Evolutionary conservation across 2,797 vertebrate genomes (phyloP).

Genomic region (Hozukius guyotensis): DNA sequence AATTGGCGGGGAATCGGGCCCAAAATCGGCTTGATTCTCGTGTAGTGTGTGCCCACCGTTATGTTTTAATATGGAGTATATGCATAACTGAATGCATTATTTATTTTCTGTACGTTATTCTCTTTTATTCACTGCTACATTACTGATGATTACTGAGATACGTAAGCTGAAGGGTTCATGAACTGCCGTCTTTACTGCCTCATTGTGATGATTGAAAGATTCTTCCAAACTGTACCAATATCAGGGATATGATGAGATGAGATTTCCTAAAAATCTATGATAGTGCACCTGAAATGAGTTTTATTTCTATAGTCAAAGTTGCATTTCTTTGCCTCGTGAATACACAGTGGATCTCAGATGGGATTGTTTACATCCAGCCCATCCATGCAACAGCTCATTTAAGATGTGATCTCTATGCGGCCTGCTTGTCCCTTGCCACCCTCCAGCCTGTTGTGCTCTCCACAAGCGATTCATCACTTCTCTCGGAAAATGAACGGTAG

Average conservation of each 20-base stretch:
- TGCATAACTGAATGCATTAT: background rate
- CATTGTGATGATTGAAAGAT: background rate
- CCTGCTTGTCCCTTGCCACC: background rate
- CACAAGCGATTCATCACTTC: background rate
- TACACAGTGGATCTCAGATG: background rate
- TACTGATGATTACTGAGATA: background rate
- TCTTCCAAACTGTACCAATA: background rate
- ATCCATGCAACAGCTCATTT: background rate
- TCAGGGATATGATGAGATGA: background rate
- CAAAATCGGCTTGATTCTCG: too few relatives aligned
- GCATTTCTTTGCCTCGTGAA: background rate
- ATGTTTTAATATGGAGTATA: background rate
- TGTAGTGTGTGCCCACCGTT: too few relatives aligned
- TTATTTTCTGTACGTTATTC: too few relatives aligned
- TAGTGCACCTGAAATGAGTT: too few relatives aligned
- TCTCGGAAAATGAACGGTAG: background rate
- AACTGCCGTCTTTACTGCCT: background rate
- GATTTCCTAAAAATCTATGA: too few relatives aligned
- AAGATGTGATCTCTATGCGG: background rate
- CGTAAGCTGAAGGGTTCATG: slow-evolving; percentile 6
- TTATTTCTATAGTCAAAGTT: background rate
- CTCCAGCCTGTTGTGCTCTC: background rate
- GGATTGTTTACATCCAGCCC: slow-evolving; percentile 4
- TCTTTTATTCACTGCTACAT: slow-evolving; percentile 12
- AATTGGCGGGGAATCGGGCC: too few relatives aligned